Base-by-base conservation (phyloP, 2,888 invertebrate species). In the Conchocele bisecta region DNA sequence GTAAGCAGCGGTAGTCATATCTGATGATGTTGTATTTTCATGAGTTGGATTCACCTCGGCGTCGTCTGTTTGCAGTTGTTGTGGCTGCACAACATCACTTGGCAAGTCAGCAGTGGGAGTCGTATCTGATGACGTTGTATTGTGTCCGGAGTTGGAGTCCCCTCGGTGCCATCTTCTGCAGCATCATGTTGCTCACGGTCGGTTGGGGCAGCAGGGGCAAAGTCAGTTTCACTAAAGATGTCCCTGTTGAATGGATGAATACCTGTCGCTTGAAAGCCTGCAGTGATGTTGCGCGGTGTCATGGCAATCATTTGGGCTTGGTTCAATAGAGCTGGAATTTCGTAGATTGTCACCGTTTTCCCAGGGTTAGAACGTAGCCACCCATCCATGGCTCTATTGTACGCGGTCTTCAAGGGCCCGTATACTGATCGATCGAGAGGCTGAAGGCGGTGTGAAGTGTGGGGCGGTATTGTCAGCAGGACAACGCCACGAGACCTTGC, bases 361-460 rank as follows among this genome's bases (percentile, higher is more conserved):
- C 89, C 89, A 5, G 86, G 83, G 81, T 83, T 72, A 28, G 35
- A 31, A 56, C 77, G 64, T 66, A 87, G 81, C 89, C 89, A 90
- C 82, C 28, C 54, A 54, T 31, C 24, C 33, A 13, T 7, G 53
- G 88, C 85, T 37, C 63, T 75, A 6, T 79, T 75, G 22, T 75
- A 44, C 58, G 87, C 88, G 46, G 77, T 85, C 75, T 91, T 91
- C 50, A 91, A 88, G 26, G 90, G 91, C 7, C 88, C 88, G 77
- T 85, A 89, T 4, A 92, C 82, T 26, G 88, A 85, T 7, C 89
- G 86, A 77, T 92, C 90, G 9, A 92, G 81, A 9, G 91, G 91
- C 82, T 92, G 92, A 46, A 92, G 63, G 72, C 90, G 90, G 58
- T 88, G 90, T 6, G 53, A 61, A 44, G 24, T 42, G n/a, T 61